These are phyloP conservation scores for Ranitomeya imitator DNA, from an alignment of 2,113 vertebrate genomes.

Conservation along the genomic window DNA sequence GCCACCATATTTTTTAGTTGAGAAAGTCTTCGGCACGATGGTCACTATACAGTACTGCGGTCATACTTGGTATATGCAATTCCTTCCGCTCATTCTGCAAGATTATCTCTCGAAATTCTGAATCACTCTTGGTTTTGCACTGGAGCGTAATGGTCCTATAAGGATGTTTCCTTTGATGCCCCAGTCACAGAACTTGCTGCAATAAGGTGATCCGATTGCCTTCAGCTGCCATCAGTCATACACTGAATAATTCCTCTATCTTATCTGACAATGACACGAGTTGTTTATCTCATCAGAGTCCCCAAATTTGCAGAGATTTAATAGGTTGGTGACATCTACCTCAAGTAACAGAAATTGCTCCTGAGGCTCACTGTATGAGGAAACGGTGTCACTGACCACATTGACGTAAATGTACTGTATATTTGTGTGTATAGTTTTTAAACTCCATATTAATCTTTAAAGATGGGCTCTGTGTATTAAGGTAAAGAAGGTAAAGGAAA, in stretches of 20 bases:
- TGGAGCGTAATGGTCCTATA: constrained; percentile 31
- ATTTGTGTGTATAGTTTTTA: constrained; percentile 52
- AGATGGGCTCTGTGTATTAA: constrained; percentile 44
- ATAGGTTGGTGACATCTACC: constrained; percentile 12
- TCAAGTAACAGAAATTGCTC: background rate
- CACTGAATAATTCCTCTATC: constrained; percentile 33
- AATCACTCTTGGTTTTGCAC: constrained; percentile 50
- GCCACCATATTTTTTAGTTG: constrained; percentile 17
- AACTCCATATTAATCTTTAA: constrained; percentile 18
- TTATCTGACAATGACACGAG: background rate
- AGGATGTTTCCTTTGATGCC: constrained; percentile 14
- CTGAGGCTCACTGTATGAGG: background rate
- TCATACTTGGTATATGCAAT: background rate
- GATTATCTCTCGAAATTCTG: constrained; percentile 2
- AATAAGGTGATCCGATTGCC: constrained; percentile 16
- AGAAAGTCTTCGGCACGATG: background rate
- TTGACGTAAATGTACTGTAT: constrained; percentile 55
- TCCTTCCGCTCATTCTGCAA: background rate
- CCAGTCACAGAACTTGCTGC: constrained; percentile 22
- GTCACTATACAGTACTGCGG: background rate
- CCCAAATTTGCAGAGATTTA: constrained; percentile 13
- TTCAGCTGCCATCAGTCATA: constrained; percentile 30
- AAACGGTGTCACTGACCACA: constrained; percentile 17
- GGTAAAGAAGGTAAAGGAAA: constrained; percentile 14
- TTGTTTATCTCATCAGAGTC: constrained; percentile 12